Percentiles rank a stretch among this genome's conserved stretches.
Conservation (phyloP, 2,113 vertebrate genomes). For the Cavia aperea region DNA sequence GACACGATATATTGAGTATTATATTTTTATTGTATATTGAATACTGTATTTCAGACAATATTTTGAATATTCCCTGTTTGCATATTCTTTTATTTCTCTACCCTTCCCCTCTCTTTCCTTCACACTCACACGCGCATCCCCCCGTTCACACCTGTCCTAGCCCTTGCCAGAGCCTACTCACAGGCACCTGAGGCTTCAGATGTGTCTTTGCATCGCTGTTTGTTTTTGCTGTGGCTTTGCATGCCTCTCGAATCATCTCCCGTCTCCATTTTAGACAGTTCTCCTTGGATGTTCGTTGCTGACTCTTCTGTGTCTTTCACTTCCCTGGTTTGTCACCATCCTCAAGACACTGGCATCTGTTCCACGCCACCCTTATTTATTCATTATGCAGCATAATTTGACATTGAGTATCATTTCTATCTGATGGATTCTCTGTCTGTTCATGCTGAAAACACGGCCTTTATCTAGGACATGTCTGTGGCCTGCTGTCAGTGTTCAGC, state of each 20-base stretch:
- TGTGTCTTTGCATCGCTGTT: neutral
- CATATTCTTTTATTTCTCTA: neutral
- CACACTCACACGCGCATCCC: neutral
- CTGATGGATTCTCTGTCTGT: conserved; percentile 51
- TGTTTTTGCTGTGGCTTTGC: neutral
- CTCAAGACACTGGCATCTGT: conserved; percentile 10
- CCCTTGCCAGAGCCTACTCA: neutral
- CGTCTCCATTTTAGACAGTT: neutral
- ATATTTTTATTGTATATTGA: no score
- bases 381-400: conserved; percentile 59
- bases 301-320: neutral
- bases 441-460: conserved; percentile 57
- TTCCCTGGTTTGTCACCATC: conserved; percentile 11
- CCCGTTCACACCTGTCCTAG: neutral
- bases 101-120: neutral
- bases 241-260: neutral
- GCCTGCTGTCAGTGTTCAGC: conserved; percentile 45
- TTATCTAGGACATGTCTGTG: conserved; percentile 47
- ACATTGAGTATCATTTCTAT: conserved; percentile 41
- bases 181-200: neutral
- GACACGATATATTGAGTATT: neutral
- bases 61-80: neutral
- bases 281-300: neutral
- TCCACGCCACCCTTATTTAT: conserved; percentile 46
- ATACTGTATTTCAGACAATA: neutral